Conservation (phyloP, 2,113 vertebrate species). For the Monarcha castaneiventris region DNA sequence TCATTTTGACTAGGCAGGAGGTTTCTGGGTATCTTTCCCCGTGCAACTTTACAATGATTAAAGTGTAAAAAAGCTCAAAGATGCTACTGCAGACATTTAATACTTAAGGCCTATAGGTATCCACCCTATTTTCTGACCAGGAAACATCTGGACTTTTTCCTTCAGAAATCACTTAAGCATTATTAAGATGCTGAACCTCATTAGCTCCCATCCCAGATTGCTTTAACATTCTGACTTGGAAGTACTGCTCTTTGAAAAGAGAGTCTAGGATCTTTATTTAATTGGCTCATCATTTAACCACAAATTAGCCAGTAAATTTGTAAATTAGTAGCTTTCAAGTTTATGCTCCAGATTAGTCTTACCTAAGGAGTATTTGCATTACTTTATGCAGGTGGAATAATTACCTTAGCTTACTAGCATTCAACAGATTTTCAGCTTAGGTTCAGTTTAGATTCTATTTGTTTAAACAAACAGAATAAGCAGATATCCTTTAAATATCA, state of each 20-base stretch:
- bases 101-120: background rate
- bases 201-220: background rate
- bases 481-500: background rate
- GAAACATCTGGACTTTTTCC: background rate
- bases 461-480: background rate
- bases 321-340: background rate
- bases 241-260: background rate
- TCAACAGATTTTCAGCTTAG: background rate
- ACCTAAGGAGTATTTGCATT: background rate
- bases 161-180: background rate
- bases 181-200: background rate
- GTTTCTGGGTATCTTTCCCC: background rate
- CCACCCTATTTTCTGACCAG: background rate
- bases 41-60: background rate
- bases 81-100: background rate
- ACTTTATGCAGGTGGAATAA: background rate
- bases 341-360: background rate
- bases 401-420: background rate
- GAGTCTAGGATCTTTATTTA: background rate
- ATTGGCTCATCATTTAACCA: conserved; percentile 20
- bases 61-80: background rate
- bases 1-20: background rate
- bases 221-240: background rate
- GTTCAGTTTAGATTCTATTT: background rate
- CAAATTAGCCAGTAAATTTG: conserved; percentile 9